Percentiles rank a stretch among this genome's conserved stretches.
Conservation (phyloP, 2,113 vertebrate genomes). For the Pterocles burchelli region DNA sequence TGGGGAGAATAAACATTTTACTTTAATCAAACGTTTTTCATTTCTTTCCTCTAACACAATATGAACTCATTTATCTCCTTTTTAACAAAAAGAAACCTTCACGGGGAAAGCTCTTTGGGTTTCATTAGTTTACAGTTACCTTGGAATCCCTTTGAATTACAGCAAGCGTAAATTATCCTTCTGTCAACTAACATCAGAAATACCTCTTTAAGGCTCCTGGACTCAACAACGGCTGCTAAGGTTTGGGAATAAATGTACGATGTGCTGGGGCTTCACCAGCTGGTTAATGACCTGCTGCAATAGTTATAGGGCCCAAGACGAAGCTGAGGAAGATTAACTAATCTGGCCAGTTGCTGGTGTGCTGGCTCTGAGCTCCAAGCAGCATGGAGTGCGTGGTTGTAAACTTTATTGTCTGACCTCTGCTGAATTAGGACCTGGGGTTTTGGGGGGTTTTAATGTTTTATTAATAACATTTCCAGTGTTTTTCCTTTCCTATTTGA, state of each 20-base stretch:
- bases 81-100: constrained; percentile 8
- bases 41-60: background rate
- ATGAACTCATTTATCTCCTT: constrained; percentile 55
- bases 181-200: constrained; percentile 72
- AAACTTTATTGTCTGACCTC: constrained; percentile 44
- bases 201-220: constrained; percentile 70
- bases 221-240: constrained; percentile 68
- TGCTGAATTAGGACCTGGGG: constrained; percentile 25
- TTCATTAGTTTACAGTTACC: constrained; percentile 75
- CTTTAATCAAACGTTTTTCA: constrained; percentile 37
- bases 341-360: constrained; percentile 35
- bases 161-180: constrained; percentile 70
- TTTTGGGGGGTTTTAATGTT: background rate
- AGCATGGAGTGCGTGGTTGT: background rate
- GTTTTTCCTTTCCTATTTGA: constrained; percentile 53
- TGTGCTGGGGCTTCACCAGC: constrained; percentile 65
- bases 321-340: constrained; percentile 59
- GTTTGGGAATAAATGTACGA: constrained; percentile 75
- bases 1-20: constrained; percentile 48
- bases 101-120: constrained; percentile 57
- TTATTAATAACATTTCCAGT: constrained; percentile 55
- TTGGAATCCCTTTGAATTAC: constrained; percentile 75
- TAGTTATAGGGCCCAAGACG: constrained; percentile 70
- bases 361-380: background rate
- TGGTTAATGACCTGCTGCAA: constrained; percentile 61